These are phyloP conservation scores for Tanytarsus gracilentus DNA, from an alignment of 2,888 invertebrate species.

Conservation along the genomic window DNA sequence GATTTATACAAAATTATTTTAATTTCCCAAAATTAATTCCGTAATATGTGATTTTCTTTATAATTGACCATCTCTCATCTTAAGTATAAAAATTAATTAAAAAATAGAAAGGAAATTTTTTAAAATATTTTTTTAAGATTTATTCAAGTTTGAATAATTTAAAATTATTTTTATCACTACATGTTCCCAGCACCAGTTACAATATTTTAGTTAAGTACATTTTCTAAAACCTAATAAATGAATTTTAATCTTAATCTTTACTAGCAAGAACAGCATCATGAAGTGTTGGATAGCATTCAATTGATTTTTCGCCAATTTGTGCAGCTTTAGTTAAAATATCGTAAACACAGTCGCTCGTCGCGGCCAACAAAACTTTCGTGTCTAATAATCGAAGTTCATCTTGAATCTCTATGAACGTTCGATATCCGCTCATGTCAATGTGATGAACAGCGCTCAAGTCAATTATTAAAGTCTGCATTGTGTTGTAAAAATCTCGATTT, in stretches of 20 bases:
- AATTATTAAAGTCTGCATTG: conserved; percentile 48
- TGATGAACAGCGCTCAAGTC: conserved; percentile 56
- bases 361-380: conserved; percentile 48
- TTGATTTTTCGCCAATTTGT: conserved; percentile 39
- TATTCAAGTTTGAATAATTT: no score
- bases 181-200: no score
- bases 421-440: conserved; percentile 56
- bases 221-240: background rate
- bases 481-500: no score
- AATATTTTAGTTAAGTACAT: background rate
- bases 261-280: conserved; percentile 52
- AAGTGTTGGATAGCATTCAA: conserved; percentile 51
- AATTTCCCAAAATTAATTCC: no score
- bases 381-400: conserved; percentile 48
- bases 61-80: no score
- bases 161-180: no score
- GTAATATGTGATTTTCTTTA: no score
- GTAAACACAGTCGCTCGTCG: conserved; percentile 46
- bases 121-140: no score
- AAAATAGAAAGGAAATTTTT: no score
- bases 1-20: no score
- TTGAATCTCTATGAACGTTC: conserved; percentile 46
- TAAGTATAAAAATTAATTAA: no score
- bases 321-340: conserved; percentile 38
- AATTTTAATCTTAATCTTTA: background rate